Conservation (phyloP, 2,797 vertebrate species). For the Acomys russatus region DNA sequence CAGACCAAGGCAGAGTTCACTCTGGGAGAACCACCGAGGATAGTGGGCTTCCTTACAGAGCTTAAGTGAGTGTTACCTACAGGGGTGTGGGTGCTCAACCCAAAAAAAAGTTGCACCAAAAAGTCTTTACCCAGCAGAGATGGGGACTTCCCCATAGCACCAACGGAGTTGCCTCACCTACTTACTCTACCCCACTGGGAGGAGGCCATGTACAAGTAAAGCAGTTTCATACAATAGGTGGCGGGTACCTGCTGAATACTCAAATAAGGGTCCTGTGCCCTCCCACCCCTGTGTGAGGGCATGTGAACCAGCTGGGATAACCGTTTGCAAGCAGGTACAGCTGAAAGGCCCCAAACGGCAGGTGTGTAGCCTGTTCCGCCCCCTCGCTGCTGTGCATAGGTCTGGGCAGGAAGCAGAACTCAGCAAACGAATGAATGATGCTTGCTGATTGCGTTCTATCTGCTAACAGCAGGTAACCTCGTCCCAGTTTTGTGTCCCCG, state of each 20-base stretch:
- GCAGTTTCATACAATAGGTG: not conserved
- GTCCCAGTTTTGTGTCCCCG: not conserved
- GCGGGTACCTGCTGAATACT: not conserved
- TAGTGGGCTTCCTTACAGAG: not conserved
- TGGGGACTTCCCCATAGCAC: not conserved
- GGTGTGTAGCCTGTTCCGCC: not conserved
- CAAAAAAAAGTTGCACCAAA: not conserved
- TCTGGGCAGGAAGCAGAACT: too few species aligned
- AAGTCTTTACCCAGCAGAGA: not conserved
- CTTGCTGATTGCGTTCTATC: too few species aligned
- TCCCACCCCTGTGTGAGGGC: not conserved
- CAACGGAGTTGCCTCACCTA: not conserved
- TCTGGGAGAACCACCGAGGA: not conserved
- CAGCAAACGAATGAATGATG: not conserved
- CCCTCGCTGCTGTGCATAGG: not conserved
- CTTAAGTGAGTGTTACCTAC: not conserved
- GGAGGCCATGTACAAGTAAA: not conserved
- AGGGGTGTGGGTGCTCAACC: not conserved
- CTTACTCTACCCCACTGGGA: not conserved
- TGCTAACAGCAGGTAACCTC: not conserved
- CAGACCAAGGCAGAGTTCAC: not conserved
- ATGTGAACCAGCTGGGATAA: not conserved
- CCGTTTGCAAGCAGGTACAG: not conserved
- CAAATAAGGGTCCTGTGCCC: not conserved
- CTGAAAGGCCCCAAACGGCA: not conserved